Evolutionary conservation across 2,113 vertebrate genomes (phyloP), one percentile per base, ranked within the genome.

Genomic region (Chrysemys picta): DNA sequence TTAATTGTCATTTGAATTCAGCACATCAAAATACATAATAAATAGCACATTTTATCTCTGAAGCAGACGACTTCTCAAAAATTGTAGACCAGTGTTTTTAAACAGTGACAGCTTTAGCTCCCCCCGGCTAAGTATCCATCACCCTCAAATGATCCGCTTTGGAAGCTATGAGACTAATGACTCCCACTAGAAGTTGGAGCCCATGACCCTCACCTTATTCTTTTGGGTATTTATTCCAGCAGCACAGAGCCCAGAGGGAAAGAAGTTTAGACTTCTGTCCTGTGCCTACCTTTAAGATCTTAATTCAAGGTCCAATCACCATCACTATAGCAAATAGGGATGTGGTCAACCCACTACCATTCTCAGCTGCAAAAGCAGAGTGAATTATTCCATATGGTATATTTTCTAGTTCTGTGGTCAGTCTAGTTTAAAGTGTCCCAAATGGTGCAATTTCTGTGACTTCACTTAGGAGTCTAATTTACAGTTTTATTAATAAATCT

Each of bases 301-400:
- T 42, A 83, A 59, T 54, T 92, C 1, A 2, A 31, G 38, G 78
- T 19, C 19, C 82, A 14, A n/a, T 17, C 93, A 84, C 72, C 22
- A 75, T 24, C 3, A 42, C 69, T 75, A 42, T 75, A 75, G 3
- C 19, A 1, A 4, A 62, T 53, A 50, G 14, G 56, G 89, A 57
- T 8, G 25, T n/a, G 45, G 0, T 85, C 31, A 27, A 49, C 3
- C 86, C 83, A 49, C 35, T 93, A 13, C 10, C 65, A 17, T 85
- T 75, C 16, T 24, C 72, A 0, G 45, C 56, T 82, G 25, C 38
- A 65, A 1, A 10, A 76, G 87, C 19, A 13, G 54, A 0, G 6
- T 8, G 11, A 22, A 12, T 35, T 92, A 49, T 0, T 0, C 45
- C 80, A 0, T 49, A 3, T 27, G 53, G 13, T 8, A 3, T 59